phyloP scores from a whole-genome alignment of 2,888 invertebrate species.

The Willowsia nigromaculata region DNA sequence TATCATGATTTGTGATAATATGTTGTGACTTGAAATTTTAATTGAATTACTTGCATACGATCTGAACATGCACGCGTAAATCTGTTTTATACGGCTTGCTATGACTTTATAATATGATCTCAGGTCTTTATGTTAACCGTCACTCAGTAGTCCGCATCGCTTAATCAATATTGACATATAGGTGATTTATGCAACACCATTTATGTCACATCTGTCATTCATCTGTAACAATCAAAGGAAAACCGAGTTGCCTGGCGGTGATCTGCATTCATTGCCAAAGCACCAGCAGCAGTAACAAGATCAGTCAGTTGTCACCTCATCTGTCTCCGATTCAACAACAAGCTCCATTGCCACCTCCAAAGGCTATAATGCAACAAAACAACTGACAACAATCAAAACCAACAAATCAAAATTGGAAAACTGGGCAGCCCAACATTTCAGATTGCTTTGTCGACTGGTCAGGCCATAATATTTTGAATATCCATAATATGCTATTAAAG shows the following conservation, averaged over 20 bases:
- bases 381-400: constrained; percentile 41
- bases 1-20: too few relatives aligned
- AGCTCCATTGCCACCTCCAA: constrained; percentile 9
- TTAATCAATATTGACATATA: constrained; percentile 58
- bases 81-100: constrained; percentile 22
- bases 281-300: constrained; percentile 44
- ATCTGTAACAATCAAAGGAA: constrained; percentile 49
- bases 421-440: constrained; percentile 1
- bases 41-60: neutral
- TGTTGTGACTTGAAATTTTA: too few relatives aligned
- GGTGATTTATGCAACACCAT: constrained; percentile 69
- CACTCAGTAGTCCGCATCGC: neutral
- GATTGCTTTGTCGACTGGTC: neutral
- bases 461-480: constrained; percentile 30
- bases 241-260: neutral
- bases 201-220: constrained; percentile 71
- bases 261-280: constrained; percentile 46
- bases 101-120: constrained; percentile 31
- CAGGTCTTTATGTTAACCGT: constrained; percentile 37
- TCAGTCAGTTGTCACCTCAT: constrained; percentile 66
- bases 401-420: constrained; percentile 20
- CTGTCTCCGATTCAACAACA: constrained; percentile 43
- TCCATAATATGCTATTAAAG: neutral
- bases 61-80: too few relatives aligned
- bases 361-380: neutral